A percentile compares a stretch with the other conserved stretches of the same genome.
Conservation (phyloP, 2,113 vertebrate species). For the Notothenia coriiceps region DNA sequence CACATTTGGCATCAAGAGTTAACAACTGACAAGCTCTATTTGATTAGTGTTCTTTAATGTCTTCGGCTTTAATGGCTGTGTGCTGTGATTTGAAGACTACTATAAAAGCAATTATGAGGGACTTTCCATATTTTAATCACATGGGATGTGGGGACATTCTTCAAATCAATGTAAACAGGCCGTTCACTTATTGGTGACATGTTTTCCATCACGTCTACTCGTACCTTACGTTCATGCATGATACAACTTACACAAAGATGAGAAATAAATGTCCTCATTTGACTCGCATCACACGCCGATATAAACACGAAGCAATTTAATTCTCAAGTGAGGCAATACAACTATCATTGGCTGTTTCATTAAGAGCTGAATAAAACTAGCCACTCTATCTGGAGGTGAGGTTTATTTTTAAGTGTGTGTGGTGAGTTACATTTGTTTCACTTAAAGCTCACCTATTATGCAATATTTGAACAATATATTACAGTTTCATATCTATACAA, state of each 20-base stretch:
- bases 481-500: no score
- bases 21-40: background rate
- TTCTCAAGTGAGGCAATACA: background rate
- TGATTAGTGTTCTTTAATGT: conserved; percentile 19
- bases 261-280: conserved; percentile 27
- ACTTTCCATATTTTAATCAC: conserved; percentile 69
- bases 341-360: background rate
- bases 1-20: background rate
- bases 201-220: background rate
- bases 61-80: conserved; percentile 17
- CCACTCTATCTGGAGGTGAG: background rate
- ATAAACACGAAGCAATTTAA: background rate
- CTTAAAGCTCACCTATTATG: no score
- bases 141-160: conserved; percentile 47
- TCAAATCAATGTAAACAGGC: conserved; percentile 25
- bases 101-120: conserved; percentile 54
- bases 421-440: background rate
- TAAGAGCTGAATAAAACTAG: background rate
- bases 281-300: background rate
- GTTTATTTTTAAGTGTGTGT: no score
- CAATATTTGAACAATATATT: no score
- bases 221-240: background rate
- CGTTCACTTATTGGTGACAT: conserved; percentile 2
- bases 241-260: background rate
- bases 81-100: conserved; percentile 48